Percentiles rank a stretch among this genome's conserved stretches.
Evolutionary conservation across 2,888 invertebrate species (phyloP).

Genomic region (Electrophaes corylata): DNA sequence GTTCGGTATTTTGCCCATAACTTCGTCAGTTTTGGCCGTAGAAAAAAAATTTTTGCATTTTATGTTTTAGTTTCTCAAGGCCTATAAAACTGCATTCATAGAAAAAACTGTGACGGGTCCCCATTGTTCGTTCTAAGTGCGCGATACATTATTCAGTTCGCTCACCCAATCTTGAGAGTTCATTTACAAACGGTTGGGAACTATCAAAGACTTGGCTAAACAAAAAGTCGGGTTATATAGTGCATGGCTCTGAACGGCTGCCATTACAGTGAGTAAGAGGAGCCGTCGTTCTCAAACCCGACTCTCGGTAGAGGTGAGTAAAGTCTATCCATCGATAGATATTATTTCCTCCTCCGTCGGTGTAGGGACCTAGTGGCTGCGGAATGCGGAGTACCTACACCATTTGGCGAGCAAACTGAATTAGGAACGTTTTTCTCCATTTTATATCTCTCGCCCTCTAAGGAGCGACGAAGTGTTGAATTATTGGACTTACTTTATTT

Average conservation of each 20-base stretch:
- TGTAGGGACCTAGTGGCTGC: constrained; percentile 63
- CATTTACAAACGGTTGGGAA: constrained; percentile 34
- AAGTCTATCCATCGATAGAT: constrained; percentile 62
- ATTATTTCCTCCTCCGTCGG: constrained; percentile 61
- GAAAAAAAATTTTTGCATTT: no score
- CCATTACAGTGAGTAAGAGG: constrained; percentile 56
- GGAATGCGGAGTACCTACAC: constrained; percentile 56
- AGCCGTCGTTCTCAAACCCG: constrained; percentile 54
- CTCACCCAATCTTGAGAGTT: constrained; percentile 32
- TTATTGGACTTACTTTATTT: constrained; percentile 81
- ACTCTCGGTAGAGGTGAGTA: constrained; percentile 42
- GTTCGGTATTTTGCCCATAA: no score
- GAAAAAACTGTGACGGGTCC: no score
- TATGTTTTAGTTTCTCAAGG: no score
- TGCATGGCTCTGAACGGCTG: constrained; percentile 38
- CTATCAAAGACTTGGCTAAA: constrained; percentile 43
- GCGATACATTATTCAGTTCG: constrained; percentile 43
- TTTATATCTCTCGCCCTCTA: constrained; percentile 73
- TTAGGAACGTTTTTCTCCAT: constrained; percentile 79
- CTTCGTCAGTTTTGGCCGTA: no score
- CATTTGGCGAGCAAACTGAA: constrained; percentile 74
- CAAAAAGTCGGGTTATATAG: constrained; percentile 39
- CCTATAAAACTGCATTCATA: no score
- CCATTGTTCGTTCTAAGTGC: constrained; percentile 44
- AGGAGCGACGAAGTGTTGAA: constrained; percentile 77